Evolutionary conservation across 2,888 invertebrate species (phyloP).

Genomic region (Notodromas monacha): DNA sequence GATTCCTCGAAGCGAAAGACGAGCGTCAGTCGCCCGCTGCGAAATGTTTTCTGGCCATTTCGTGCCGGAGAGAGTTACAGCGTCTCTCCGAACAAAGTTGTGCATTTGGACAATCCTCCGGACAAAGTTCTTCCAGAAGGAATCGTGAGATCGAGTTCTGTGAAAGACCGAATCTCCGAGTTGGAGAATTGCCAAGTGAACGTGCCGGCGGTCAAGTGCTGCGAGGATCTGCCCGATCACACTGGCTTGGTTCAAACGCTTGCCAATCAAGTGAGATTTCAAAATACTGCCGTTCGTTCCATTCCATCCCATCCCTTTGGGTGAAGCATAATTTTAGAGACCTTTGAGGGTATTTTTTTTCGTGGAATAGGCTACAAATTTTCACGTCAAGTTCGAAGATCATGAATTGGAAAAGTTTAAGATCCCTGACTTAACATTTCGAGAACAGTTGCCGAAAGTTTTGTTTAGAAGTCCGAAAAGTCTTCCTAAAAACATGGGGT

Average conservation of each 20-base stretch:
- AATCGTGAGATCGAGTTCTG: slow-evolving; percentile 18
- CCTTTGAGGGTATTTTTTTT: no score
- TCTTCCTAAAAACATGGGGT: no score
- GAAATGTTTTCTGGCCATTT: slow-evolving; percentile 41
- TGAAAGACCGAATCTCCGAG: slow-evolving; percentile 35
- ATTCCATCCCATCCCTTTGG: no score
- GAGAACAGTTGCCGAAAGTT: no score
- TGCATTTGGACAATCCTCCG: slow-evolving; percentile 8
- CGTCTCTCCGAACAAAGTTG: slow-evolving; percentile 46
- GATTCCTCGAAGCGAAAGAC: not conserved
- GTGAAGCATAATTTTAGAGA: no score
- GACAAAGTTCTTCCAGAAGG: slow-evolving; percentile 5
- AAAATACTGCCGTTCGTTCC: no score
- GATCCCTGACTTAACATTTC: no score
- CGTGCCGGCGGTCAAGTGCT: slow-evolving; percentile 8
- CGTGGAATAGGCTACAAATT: no score
- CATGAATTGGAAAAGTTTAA: no score
- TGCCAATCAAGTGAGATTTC: slow-evolving; percentile 22
- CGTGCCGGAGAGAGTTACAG: slow-evolving; percentile 55
- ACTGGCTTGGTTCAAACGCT: slow-evolving; percentile 22
- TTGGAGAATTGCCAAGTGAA: slow-evolving; percentile 23
- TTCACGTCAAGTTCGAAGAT: no score
- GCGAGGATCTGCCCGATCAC: slow-evolving; percentile 11
- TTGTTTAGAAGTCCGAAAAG: no score
- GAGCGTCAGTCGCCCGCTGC: no score